A percentile compares a stretch with the other conserved stretches of the same genome.
phyloP scores from a whole-genome alignment of 1,140 invertebrate genomes.

The Drosophila bifasciata region DNA sequence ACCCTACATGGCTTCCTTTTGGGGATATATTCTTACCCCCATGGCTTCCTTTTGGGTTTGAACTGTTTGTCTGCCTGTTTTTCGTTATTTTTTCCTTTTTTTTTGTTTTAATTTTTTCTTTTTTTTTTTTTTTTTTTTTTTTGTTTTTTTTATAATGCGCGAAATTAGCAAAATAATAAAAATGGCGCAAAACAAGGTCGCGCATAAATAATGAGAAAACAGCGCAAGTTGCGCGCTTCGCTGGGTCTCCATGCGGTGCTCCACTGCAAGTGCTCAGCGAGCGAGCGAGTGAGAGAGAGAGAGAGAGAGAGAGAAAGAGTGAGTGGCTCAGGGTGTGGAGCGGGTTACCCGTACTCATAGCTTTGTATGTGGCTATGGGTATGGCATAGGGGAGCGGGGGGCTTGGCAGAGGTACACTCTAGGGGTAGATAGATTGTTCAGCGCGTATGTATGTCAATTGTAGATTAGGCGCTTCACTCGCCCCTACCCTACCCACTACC shows the following conservation, averaged over 20 bases:
- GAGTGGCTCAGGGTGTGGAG: slow-evolving; percentile 14
- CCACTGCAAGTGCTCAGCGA: slow-evolving; percentile 20
- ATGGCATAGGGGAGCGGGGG: slow-evolving; percentile 3
- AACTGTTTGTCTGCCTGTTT: no score
- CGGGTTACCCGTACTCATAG: no score
- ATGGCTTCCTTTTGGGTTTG: no score
- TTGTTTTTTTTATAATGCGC: slow-evolving; percentile 72
- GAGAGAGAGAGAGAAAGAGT: slow-evolving; percentile 5
- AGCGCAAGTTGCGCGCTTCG: slow-evolving; percentile 69
- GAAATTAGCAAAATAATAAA: slow-evolving; percentile 81
- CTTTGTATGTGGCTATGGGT: background rate
- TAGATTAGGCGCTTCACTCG: slow-evolving; percentile 62
- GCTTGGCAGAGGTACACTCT: slow-evolving; percentile 12
- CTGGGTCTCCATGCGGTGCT: slow-evolving; percentile 64
- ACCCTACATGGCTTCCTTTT: no score
- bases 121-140: slow-evolving; percentile 19
- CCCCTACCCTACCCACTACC: no score
- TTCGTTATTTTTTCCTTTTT: no score
- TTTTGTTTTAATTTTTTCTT: slow-evolving; percentile 38
- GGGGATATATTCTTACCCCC: no score
- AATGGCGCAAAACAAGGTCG: slow-evolving; percentile 80
- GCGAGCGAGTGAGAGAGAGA: slow-evolving; percentile 14
- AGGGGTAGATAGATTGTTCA: slow-evolving; percentile 52
- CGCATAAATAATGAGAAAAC: slow-evolving; percentile 80
- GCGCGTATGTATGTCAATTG: slow-evolving; percentile 75